Base-by-base conservation (phyloP, 2,113 vertebrate species). In the Acrocephalus arundinaceus region DNA sequence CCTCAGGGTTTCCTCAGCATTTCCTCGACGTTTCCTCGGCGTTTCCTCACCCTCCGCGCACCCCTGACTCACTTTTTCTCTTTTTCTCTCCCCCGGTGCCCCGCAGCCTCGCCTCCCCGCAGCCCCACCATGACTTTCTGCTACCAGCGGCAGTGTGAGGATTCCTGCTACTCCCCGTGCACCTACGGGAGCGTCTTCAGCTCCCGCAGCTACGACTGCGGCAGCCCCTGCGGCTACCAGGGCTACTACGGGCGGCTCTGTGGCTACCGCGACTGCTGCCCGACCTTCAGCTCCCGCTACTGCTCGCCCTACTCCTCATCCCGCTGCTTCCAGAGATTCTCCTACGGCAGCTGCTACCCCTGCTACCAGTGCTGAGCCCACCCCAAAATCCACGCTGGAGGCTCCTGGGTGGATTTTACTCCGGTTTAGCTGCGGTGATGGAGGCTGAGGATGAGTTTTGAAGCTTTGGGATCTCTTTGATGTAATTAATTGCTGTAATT, bases 101-200 rank as follows among this genome's bases (percentile, higher is more conserved):
- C 43, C 43, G 43, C 43, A 45, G 43, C 43, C 43, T 15, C 43
- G 43, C 43, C 13, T 19, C 45, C 46, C 46, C 20, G 46, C 54
- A 14, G 16, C 48, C 37, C 70, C 92, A 66, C 48, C 55, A 96
- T 96, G 95, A 94, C 87, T 70, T 91, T 37, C 92, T 91, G 8
- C 87, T 91, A 95, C 84, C 95, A 96, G 90, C 84, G 58, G 52
- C 85, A 81, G 78, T 96, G 94, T 3, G 85, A 94, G 11, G 92
- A 96, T 1, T 1, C 13, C 65, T 96, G 93, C 82, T 88, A 21
- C 73, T 57, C 85, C 8, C 94, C 94, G 22, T 95, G 94, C 39
- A 11, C 3, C 94, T 94, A 55, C 18, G 11, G 76, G 7, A 4
- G 8, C 6, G 14, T n/a, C 20, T 85, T 7, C 10, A 5, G 5